Evolutionary conservation across 2,888 invertebrate genomes (phyloP).

Genomic region (Cheilosia scutellata): DNA sequence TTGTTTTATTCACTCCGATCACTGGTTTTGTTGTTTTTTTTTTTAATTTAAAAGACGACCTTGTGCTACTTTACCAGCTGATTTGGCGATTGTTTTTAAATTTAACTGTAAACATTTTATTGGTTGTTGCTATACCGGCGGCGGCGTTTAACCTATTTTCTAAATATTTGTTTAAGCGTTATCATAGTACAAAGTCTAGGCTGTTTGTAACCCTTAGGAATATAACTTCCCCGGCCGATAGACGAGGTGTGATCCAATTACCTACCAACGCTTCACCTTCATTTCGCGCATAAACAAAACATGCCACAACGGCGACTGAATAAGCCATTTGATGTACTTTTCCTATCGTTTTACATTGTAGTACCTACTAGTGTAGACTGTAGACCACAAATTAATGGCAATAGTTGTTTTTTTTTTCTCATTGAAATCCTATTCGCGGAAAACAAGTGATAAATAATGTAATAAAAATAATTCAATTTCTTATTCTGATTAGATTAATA

Average conservation of each 20-base stretch:
- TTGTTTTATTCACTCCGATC: conserved; percentile 25
- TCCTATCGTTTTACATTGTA: neutral
- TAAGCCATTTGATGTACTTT: conserved; percentile 5
- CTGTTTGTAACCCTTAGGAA: neutral
- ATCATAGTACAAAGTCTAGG: neutral
- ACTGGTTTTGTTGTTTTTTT: conserved; percentile 6
- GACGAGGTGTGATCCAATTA: conserved; percentile 30
- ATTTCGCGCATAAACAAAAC: conserved; percentile 24
- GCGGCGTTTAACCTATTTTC: neutral
- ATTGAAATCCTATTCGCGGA: neutral
- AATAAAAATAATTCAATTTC: neutral
- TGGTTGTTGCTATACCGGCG: neutral
- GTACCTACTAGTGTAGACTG: too few species aligned
- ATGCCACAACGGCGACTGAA: neutral
- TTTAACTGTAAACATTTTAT: neutral
- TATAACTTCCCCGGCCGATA: too few species aligned
- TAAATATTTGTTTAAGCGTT: too few species aligned
- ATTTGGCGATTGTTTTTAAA: conserved; percentile 22
- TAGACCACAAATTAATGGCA: too few species aligned
- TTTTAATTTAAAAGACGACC: conserved; percentile 35
- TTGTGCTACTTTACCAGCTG: conserved; percentile 56
- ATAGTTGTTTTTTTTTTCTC: too few species aligned
- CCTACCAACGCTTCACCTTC: conserved; percentile 24
- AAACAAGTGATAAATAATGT: neutral
- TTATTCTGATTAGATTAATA: conserved; percentile 8